These are phyloP conservation scores for Stenodera caucasica DNA, from an alignment of 2,888 invertebrate genomes.

Conservation along the genomic window DNA sequence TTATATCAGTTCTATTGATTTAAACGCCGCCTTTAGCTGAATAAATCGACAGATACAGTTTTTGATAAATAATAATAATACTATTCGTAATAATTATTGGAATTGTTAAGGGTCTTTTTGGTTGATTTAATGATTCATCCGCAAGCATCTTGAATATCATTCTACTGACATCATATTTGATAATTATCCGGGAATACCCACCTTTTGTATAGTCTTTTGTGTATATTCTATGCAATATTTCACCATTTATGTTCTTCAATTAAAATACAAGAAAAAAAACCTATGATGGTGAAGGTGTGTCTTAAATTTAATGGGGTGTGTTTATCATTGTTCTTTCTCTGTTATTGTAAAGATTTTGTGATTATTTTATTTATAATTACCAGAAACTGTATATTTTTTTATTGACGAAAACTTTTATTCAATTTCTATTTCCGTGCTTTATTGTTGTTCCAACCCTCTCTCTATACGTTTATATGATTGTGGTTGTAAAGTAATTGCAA, in stretches of 20 bases:
- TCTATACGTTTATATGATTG: background rate
- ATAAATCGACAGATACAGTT: background rate
- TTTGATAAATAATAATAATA: no score
- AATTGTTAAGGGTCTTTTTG: no score
- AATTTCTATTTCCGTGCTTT: constrained; percentile 20
- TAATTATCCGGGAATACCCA: background rate
- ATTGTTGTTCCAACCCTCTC: constrained; percentile 18
- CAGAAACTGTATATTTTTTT: no score
- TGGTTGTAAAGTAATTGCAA: constrained; percentile 16
- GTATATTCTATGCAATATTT: background rate
- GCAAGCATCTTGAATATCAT: background rate
- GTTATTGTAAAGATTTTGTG: no score
- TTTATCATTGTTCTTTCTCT: no score
- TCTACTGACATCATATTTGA: background rate
- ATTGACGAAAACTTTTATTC: no score
- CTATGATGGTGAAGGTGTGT: background rate
- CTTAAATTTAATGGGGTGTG: no score
- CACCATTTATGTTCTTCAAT: no score
- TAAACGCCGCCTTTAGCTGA: background rate
- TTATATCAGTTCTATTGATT: constrained; percentile 1
- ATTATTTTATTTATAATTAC: no score
- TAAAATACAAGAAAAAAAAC: no score
- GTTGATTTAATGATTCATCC: background rate
- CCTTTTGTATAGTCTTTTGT: background rate
- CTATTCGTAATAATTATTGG: no score